Conservation (phyloP, 2,888 invertebrate species). For the Drosophila recens region DNA sequence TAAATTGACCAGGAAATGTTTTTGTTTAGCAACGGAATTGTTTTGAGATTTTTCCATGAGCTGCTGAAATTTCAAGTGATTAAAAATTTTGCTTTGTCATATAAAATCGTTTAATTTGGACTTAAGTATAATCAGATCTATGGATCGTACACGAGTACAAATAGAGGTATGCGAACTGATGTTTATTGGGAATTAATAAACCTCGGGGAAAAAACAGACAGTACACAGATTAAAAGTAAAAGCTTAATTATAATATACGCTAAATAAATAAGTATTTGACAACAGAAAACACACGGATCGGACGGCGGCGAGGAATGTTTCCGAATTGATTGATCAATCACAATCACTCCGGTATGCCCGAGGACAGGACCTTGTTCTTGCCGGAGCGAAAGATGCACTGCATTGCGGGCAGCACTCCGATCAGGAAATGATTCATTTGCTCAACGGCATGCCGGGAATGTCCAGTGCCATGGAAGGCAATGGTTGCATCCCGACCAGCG, state of each 20-base stretch:
- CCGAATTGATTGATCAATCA: conserved; percentile 56
- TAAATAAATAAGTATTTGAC: conserved; percentile 44
- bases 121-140: conserved; percentile 41
- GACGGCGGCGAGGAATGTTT: conserved; percentile 87
- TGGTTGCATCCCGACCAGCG: conserved; percentile 93
- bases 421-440: conserved; percentile 89
- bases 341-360: conserved; percentile 82
- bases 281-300: conserved; percentile 13
- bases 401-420: conserved; percentile 91
- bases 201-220: conserved; percentile 5
- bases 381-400: conserved; percentile 89
- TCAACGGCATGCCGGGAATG: conserved; percentile 89
- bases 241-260: conserved; percentile 27
- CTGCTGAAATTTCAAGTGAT: neutral
- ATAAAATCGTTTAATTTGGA: conserved; percentile 20
- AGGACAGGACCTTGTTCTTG: conserved; percentile 71
- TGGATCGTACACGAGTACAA: conserved; percentile 10
- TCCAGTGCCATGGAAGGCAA: conserved; percentile 92
- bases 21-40: neutral
- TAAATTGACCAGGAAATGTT: neutral
- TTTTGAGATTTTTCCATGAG: neutral
- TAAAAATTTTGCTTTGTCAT: conserved; percentile 11
- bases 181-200: conserved; percentile 4
- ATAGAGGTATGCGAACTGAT: conserved; percentile 15
- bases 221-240: conserved; percentile 41